phyloP scores from a whole-genome alignment of 1,140 invertebrate genomes.

The Drosophila virilis region DNA sequence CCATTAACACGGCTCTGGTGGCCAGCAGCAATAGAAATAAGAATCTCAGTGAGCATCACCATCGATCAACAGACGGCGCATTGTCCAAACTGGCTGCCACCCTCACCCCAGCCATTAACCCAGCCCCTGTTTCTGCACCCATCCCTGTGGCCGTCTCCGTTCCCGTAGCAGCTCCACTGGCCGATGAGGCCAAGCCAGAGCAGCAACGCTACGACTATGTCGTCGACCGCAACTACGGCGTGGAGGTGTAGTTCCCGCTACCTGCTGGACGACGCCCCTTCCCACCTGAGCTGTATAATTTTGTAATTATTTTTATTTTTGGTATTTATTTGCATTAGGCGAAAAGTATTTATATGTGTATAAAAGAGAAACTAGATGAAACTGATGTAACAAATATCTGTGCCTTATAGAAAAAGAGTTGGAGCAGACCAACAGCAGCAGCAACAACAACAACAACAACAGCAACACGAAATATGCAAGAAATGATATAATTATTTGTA shows the following conservation, averaged over 20 bases:
- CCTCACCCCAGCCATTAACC: conserved; percentile 17
- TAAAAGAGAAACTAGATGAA: conserved; percentile 58
- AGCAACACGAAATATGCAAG: conserved; percentile 55
- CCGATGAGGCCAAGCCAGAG: conserved; percentile 80
- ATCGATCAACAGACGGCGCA: conserved; percentile 46
- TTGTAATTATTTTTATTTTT: conserved; percentile 78
- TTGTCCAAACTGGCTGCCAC: conserved; percentile 52
- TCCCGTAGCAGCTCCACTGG: conserved; percentile 16
- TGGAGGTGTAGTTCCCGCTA: conserved; percentile 86
- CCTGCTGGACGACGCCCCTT: conserved; percentile 19
- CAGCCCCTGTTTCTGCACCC: conserved; percentile 13
- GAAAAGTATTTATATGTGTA: conserved; percentile 82
- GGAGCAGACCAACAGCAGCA: conserved; percentile 34
- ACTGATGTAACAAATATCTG: conserved; percentile 82
- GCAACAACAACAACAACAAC: conserved; percentile 24
- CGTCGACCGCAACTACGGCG: conserved; percentile 88
- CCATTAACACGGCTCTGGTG: conserved; percentile 80
- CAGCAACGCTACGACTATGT: conserved; percentile 88
- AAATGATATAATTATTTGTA: conserved; percentile 64
- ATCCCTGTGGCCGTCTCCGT: neutral
- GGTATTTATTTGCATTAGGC: conserved; percentile 78
- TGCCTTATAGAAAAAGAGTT: conserved; percentile 75
- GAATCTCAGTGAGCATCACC: conserved; percentile 83
- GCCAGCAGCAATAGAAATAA: conserved; percentile 82
- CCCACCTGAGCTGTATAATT: conserved; percentile 74